phyloP scores from a whole-genome alignment of 2,797 vertebrate genomes.

The Trichosurus vulpecula region DNA sequence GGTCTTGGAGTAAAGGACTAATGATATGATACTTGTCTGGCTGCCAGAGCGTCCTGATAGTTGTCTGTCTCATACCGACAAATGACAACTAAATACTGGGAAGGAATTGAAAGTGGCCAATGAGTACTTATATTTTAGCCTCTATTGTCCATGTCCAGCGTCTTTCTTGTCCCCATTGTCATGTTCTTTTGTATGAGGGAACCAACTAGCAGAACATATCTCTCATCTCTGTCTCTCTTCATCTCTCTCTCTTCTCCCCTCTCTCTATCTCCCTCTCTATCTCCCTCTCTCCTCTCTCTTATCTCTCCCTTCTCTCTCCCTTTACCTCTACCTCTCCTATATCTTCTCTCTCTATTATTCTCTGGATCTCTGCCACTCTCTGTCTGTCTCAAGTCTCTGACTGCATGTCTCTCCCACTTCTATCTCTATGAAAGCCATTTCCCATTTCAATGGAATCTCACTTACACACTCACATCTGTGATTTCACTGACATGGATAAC shows the following conservation, averaged over 20 bases:
- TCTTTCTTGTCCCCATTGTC: neutral
- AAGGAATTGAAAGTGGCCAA: neutral
- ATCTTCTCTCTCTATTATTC: neutral
- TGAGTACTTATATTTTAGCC: neutral
- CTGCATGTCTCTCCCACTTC: neutral
- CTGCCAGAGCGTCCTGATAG: neutral
- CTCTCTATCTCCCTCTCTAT: neutral
- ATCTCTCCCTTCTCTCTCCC: no score
- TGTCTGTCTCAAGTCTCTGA: neutral
- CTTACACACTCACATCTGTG: neutral
- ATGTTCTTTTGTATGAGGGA: neutral
- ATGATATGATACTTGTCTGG: neutral
- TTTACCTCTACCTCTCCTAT: neutral
- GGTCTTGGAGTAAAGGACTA: neutral
- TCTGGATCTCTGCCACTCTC: neutral
- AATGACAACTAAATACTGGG: neutral
- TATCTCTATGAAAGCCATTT: neutral
- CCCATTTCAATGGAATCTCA: neutral
- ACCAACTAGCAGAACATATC: neutral
- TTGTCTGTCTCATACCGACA: constrained; percentile 26
- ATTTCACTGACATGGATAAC: neutral
- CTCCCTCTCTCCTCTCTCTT: neutral
- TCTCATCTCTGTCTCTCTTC: neutral
- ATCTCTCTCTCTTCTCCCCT: neutral
- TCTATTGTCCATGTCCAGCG: neutral